These are phyloP conservation scores for Halictus rubicundus DNA, from an alignment of 1,140 invertebrate species.

Conservation along the genomic window DNA sequence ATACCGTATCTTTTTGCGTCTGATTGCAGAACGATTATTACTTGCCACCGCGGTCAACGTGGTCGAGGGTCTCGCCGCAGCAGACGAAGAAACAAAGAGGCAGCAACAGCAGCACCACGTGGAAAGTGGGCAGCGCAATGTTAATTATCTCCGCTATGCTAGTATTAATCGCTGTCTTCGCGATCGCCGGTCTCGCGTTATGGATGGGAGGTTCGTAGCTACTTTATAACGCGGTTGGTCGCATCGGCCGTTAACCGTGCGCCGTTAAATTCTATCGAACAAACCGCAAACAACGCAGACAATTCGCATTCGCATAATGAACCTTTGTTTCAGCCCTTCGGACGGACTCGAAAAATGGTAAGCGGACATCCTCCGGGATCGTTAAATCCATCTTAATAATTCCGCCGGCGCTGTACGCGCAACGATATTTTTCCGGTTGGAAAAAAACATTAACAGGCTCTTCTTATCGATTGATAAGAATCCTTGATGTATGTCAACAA, in stretches of 20 bases:
- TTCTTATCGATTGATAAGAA: no score
- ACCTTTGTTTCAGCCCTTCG: constrained; percentile 76
- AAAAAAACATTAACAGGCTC: no score
- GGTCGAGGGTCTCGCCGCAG: constrained; percentile 73
- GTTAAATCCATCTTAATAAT: no score
- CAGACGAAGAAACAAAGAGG: constrained; percentile 64
- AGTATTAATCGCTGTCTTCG: constrained; percentile 86
- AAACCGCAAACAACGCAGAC: not conserved
- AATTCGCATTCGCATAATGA: not conserved
- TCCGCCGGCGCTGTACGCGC: no score
- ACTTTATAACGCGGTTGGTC: not conserved
- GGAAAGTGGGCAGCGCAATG: constrained; percentile 84
- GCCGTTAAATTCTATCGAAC: not conserved
- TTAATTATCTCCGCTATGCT: constrained; percentile 85
- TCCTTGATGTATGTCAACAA: no score
- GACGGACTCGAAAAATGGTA: constrained; percentile 79
- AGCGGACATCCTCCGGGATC: constrained; percentile 26
- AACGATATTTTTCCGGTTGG: no score
- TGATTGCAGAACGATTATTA: constrained; percentile 77
- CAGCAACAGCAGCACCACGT: constrained; percentile 73
- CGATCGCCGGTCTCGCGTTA: constrained; percentile 87
- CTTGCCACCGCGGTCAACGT: constrained; percentile 72
- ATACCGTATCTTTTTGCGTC: not conserved
- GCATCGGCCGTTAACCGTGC: no score
- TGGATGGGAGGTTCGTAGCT: constrained; percentile 87